Base-by-base conservation (phyloP, 2,888 invertebrate species). In the Brachyopa scutellaris region DNA sequence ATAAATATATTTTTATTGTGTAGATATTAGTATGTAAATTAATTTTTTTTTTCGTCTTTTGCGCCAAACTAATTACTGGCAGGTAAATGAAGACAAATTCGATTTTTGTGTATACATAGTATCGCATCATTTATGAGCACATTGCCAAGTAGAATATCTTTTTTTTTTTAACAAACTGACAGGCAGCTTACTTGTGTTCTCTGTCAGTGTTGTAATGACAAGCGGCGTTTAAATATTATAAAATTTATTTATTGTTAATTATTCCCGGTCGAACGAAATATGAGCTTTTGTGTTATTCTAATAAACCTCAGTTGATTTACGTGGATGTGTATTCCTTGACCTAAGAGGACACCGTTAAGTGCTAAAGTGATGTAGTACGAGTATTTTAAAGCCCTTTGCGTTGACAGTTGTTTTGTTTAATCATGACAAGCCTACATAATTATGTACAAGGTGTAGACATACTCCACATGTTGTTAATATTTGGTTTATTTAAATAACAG, bases 41-140 rank as follows among this genome's bases (percentile, higher is more conserved):
- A n/a, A n/a, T n/a, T n/a, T n/a, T n/a, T n/a, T n/a, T n/a, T n/a
- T n/a, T n/a, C n/a, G n/a, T n/a, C n/a, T n/a, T n/a, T n/a, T n/a
- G n/a, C n/a, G n/a, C n/a, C n/a, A n/a, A 51, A 51, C 49, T 51
- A 29, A 51, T 51, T 51, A 31, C 31, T 51, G 51, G 17, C 51
- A 51, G 31, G 51, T 51, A 31, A 31, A 51, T 51, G 31, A 51
- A 51, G 51, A 55, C 19, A 23, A 55, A 21, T 36, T 55, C 15
- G 4, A 5, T 11, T 36, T 55, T 19, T 36, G n/a, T 31, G 1
- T 19, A 33, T n/a, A 17, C n/a, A n/a, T n/a, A n/a, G 31, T 51
- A 1, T 17, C 6, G 21, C 21, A 33, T 19, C 53, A 19, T n/a
- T n/a, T n/a, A n/a, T n/a, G n/a, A 0, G 21, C 36, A 36, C 36